A percentile compares a stretch with the other conserved stretches of the same genome.
Conservation (phyloP, 2,888 invertebrate species). For the Folsomia manolachei region DNA sequence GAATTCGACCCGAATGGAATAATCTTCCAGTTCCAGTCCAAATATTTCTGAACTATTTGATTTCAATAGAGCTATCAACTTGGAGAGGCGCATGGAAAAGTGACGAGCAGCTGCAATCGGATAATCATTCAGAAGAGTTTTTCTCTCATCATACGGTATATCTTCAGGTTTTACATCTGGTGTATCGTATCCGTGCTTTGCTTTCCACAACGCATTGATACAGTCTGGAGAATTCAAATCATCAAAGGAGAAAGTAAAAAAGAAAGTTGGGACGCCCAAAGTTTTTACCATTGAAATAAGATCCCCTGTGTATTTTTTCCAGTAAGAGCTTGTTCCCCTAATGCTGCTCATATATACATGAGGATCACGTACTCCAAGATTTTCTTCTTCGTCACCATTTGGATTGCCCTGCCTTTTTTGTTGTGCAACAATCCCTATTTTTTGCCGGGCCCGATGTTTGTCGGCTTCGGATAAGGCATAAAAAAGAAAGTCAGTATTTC, state of each 20-base stretch:
- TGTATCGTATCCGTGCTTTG: constrained; percentile 12
- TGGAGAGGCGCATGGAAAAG: constrained; percentile 16
- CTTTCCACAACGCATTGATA: constrained; percentile 21
- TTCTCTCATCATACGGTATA: neutral
- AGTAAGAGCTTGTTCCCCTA: too few relatives aligned
- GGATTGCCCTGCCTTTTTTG: too few relatives aligned
- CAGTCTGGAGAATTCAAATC: constrained; percentile 24
- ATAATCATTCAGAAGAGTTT: constrained; percentile 10
- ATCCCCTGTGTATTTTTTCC: constrained; percentile 25
- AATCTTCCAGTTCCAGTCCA: too few relatives aligned
- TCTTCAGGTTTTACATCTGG: neutral
- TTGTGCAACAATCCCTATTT: too few relatives aligned
- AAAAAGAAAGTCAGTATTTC: too few relatives aligned
- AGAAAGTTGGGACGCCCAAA: constrained; percentile 18
- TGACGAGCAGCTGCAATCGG: constrained; percentile 22
- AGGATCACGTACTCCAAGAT: too few relatives aligned
- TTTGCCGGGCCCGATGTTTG: too few relatives aligned
- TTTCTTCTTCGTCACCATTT: too few relatives aligned
- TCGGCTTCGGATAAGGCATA: too few relatives aligned
- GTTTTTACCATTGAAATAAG: constrained; percentile 21
- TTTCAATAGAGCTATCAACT: neutral
- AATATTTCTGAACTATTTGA: too few relatives aligned
- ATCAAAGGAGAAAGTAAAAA: constrained; percentile 27
- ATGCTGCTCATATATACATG: too few relatives aligned
- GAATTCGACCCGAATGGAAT: constrained; percentile 19